Conservation (phyloP, 2,888 invertebrate species). For the Adelognathus sp. region DNA sequence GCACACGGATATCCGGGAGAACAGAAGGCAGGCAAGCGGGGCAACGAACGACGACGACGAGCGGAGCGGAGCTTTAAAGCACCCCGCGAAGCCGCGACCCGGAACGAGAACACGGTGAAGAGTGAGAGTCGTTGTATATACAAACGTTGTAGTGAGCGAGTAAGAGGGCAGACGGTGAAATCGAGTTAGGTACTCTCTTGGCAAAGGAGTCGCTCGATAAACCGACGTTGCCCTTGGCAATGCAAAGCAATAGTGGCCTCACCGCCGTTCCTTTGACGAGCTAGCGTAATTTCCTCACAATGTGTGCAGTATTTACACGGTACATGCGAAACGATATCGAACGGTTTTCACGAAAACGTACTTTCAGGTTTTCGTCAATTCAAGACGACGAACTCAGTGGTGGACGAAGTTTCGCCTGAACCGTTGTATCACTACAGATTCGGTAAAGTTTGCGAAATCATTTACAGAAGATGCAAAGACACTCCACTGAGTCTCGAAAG, state of each 20-base stretch:
- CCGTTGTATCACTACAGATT: not conserved
- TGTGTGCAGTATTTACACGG: conserved; percentile 47
- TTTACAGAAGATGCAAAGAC: not conserved
- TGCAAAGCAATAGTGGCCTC: conserved; percentile 72
- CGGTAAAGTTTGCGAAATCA: not conserved
- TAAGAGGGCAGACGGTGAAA: conserved; percentile 26
- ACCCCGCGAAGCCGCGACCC: conserved; percentile 32
- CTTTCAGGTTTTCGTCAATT: not conserved
- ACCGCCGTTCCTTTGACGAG: conserved; percentile 66
- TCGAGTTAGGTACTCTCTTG: conserved; percentile 61
- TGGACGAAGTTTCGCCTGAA: not conserved
- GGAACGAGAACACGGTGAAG: conserved; percentile 28
- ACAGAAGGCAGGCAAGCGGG: not conserved
- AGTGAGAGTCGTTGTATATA: conserved; percentile 22
- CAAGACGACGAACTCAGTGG: not conserved
- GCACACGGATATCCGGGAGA: conserved; percentile 49
- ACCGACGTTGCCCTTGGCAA: conserved; percentile 73
- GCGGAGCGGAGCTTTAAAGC: conserved; percentile 37
- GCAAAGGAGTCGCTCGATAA: conserved; percentile 70
- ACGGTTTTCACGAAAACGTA: not conserved
- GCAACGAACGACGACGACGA: conserved; percentile 36
- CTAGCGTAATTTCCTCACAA: conserved; percentile 62
- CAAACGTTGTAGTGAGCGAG: conserved; percentile 13
- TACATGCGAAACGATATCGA: conserved; percentile 7
- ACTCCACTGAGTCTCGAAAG: not conserved